Evolutionary conservation across 2,797 vertebrate species (phyloP), one percentile per base, ranked within the genome.

Genomic region (Hapalemur alaotrensis): DNA sequence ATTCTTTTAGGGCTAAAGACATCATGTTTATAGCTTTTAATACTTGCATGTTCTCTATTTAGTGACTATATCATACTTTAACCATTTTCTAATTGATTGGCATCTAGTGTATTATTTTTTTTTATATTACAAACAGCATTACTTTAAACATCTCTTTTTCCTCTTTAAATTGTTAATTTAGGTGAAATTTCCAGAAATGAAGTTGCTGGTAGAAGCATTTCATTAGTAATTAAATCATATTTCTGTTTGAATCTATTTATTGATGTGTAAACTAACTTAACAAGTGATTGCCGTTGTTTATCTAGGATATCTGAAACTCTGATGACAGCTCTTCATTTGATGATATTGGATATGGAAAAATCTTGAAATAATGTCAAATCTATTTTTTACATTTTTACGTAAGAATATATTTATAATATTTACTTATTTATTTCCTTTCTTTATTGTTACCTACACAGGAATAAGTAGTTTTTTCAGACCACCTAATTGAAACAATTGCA

Each of bases 161-260:
- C 48, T 63, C 22, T 82, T 89, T 35, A 88, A 96, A 70, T 59
- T 89, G 25, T 72, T 54, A 69, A 78, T 69, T 78, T 94, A 72
- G 61, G 78, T 10, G 94, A 79, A 84, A 85, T 86, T 95, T 2
- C 4, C n/a, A 15, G 79, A 92, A 95, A 22, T 70, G 46, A 17
- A 87, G 54, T 82, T 97, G 13, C 54, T 85, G 23, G 22, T 81
- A 41, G 75, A 95, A 90, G 35, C 13, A 86, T 73, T 94, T 95
- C 46, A 69, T 48, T 95, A 81, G 69, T 92, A 92, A 92, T 75
- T 72, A 89, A 85, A n/a, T 72, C 2, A 72, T 46, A 32, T 65
- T 79, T 67, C 11, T 79, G 79, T 69, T 96, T 78, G 41, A 2
- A 50, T 73, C 18, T 28, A 67, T 86, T 57, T 91, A 65, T 82